These are phyloP conservation scores for Hypotaenidia philippensis DNA, from an alignment of 2,797 vertebrate genomes.

Conservation along the genomic window DNA sequence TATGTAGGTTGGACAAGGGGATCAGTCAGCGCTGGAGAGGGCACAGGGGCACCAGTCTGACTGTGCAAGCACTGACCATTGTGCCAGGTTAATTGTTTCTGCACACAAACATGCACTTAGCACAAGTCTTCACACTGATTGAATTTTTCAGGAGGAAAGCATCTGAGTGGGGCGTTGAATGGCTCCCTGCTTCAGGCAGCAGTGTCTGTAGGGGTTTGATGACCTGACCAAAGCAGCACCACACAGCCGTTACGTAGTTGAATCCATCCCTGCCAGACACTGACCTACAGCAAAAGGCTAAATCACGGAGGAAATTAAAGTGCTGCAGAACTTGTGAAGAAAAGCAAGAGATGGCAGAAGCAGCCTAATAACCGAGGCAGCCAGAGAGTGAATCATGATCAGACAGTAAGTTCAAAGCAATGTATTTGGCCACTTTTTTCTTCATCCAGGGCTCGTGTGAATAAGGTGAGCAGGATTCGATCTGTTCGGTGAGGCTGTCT, in stretches of 20 bases:
- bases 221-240: neutral
- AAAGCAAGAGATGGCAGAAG: neutral
- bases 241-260: neutral
- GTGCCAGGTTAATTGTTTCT: neutral
- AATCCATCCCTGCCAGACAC: neutral
- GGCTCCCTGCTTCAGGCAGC: neutral
- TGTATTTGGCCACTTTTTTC: neutral
- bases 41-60: neutral
- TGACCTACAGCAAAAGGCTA: neutral
- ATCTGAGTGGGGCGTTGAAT: accelerated
- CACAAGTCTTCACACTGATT: neutral
- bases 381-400: neutral
- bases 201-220: neutral
- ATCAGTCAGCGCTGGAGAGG: neutral
- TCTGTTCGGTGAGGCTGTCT: neutral
- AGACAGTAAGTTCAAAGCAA: neutral
- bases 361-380: neutral
- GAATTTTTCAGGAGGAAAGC: neutral
- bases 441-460: neutral
- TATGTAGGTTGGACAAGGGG: neutral
- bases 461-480: neutral
- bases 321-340: neutral
- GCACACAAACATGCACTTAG: neutral
- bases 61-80: neutral
- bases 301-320: neutral